A percentile compares a stretch with the other conserved stretches of the same genome.
These are phyloP conservation scores for Phrynocephalus versicolor DNA, from an alignment of 2,113 vertebrate species.

Conservation along the genomic window DNA sequence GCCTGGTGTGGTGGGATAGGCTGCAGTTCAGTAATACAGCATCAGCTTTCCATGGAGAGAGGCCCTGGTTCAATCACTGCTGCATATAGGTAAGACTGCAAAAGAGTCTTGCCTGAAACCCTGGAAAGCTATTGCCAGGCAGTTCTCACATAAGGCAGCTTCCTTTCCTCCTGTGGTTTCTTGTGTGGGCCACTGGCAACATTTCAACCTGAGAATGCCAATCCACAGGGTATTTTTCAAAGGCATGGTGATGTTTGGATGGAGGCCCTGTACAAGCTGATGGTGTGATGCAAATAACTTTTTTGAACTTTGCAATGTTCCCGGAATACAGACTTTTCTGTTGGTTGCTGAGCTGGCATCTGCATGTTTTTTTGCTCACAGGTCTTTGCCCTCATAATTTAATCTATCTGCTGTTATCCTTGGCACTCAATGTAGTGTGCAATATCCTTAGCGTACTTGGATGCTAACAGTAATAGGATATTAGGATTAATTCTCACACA, in stretches of 20 bases:
- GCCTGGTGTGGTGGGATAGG: too few species aligned
- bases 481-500: slow-evolving; percentile 29
- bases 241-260: background rate
- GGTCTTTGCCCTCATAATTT: background rate
- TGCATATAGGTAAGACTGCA: too few species aligned
- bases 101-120: too few species aligned
- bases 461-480: slow-evolving; percentile 25
- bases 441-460: slow-evolving; percentile 31
- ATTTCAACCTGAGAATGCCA: too few species aligned
- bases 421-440: slow-evolving; percentile 19
- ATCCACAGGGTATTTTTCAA: background rate
- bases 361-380: slow-evolving; percentile 10
- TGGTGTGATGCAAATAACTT: background rate
- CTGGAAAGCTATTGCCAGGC: too few species aligned
- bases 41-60: too few species aligned
- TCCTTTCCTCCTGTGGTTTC: too few species aligned
- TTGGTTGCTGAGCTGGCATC: background rate
- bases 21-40: too few species aligned
- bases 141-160: too few species aligned
- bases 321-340: background rate
- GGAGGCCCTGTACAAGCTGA: background rate
- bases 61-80: too few species aligned
- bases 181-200: too few species aligned
- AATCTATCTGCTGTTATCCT: slow-evolving; percentile 1
- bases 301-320: background rate